Conservation (phyloP, 1,140 invertebrate genomes). For the Latrodectus geometricus region DNA sequence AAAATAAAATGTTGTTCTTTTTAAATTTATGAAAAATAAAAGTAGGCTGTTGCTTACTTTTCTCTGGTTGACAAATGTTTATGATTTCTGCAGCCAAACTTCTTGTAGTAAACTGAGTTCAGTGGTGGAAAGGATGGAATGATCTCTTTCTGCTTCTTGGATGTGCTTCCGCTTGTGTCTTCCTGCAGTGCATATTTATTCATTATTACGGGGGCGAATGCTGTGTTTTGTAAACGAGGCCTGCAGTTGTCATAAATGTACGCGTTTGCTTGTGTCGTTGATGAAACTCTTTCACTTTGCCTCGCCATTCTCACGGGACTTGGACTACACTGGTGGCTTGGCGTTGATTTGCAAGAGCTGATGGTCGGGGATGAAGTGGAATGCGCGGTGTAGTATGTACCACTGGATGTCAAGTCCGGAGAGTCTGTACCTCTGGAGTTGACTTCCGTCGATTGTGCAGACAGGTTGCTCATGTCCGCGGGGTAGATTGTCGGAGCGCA, state of each 20-base stretch:
- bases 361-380: constrained; percentile 14
- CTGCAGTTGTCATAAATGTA: background rate
- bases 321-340: background rate
- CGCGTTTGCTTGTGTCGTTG: background rate
- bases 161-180: constrained; percentile 17
- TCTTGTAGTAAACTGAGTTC: background rate
- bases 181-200: constrained; percentile 63
- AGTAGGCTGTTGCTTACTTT: background rate
- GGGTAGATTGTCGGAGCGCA: constrained; percentile 10
- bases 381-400: constrained; percentile 31
- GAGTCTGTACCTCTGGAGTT: background rate
- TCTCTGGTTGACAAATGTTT: background rate
- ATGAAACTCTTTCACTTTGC: background rate
- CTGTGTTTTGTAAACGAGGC: background rate
- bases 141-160: constrained; percentile 11
- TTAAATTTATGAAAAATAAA: background rate
- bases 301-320: too few relatives aligned
- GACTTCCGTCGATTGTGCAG: background rate
- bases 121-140: background rate
- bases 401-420: background rate
- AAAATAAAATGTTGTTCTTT: background rate
- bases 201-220: constrained; percentile 57
- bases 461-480: background rate
- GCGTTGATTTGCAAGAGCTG: constrained; percentile 47
- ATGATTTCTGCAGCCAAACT: background rate